Evolutionary conservation across 2,113 vertebrate genomes (phyloP).

Genomic region (Opisthocomus hoazin): DNA sequence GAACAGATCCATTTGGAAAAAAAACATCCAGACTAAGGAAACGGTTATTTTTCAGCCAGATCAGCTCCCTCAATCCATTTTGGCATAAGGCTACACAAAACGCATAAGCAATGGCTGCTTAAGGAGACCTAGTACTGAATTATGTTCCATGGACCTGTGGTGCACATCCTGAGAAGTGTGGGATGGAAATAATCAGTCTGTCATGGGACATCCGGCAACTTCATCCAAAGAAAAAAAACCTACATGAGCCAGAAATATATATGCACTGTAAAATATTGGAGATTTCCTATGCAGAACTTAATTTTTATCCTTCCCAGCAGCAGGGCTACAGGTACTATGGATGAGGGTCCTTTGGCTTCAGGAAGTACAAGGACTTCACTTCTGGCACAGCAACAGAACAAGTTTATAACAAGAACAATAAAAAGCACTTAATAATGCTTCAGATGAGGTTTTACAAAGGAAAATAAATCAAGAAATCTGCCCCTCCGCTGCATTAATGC

Average conservation of each 20-base stretch:
- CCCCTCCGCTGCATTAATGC: neutral
- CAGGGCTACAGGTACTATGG: neutral
- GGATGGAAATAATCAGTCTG: neutral
- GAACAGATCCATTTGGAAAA: no score
- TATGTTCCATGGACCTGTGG: accelerated
- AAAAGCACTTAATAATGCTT: neutral
- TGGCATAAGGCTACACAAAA: neutral
- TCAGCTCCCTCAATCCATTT: neutral
- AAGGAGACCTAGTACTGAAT: neutral
- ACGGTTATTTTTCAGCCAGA: neutral
- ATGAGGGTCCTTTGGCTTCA: neutral
- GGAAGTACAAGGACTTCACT: neutral
- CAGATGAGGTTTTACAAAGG: neutral
- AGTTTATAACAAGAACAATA: neutral
- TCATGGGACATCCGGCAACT: neutral
- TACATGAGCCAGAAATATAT: neutral
- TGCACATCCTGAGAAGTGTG: neutral
- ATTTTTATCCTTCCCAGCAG: neutral
- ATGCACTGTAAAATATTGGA: neutral
- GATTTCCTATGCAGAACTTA: neutral
- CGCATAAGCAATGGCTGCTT: neutral
- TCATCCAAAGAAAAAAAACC: neutral
- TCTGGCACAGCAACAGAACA: neutral
- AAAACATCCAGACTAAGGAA: neutral
- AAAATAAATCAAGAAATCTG: neutral